A percentile compares a stretch with the other conserved stretches of the same genome.
Conservation (phyloP, 2,888 invertebrate species). For the Marasmarcha lunaedactyla region DNA sequence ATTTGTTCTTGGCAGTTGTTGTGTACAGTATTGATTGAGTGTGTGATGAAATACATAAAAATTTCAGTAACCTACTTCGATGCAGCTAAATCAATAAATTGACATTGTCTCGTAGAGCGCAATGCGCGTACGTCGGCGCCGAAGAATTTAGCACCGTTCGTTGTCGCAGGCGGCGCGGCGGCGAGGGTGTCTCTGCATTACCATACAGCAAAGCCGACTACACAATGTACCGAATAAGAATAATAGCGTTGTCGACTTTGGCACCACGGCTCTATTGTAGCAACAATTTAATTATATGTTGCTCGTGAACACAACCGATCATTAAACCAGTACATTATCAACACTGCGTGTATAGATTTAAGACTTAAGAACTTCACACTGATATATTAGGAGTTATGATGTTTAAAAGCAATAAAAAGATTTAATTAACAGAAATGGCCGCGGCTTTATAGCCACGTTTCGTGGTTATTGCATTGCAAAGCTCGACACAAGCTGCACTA, state of each 20-base stretch:
- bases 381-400: too few species aligned
- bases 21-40: too few species aligned
- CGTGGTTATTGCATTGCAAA: too few species aligned
- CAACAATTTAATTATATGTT: not conserved
- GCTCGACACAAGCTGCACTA: too few species aligned
- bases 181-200: too few species aligned
- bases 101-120: not conserved
- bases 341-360: too few species aligned
- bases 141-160: not conserved
- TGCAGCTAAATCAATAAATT: conserved; percentile 1
- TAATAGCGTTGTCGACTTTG: conserved; percentile 13
- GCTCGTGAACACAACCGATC: not conserved
- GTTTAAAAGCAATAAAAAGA: too few species aligned
- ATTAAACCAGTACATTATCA: not conserved
- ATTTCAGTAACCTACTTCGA: not conserved
- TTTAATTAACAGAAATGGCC: too few species aligned
- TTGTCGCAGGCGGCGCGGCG: not conserved
- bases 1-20: too few species aligned
- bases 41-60: not conserved
- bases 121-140: conserved; percentile 1
- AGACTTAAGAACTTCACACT: too few species aligned
- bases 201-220: too few species aligned
- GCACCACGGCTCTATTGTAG: not conserved
- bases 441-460: too few species aligned
- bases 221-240: conserved; percentile 7